Conservation (phyloP, 2,113 vertebrate species). For the Pachyramphus minor region DNA sequence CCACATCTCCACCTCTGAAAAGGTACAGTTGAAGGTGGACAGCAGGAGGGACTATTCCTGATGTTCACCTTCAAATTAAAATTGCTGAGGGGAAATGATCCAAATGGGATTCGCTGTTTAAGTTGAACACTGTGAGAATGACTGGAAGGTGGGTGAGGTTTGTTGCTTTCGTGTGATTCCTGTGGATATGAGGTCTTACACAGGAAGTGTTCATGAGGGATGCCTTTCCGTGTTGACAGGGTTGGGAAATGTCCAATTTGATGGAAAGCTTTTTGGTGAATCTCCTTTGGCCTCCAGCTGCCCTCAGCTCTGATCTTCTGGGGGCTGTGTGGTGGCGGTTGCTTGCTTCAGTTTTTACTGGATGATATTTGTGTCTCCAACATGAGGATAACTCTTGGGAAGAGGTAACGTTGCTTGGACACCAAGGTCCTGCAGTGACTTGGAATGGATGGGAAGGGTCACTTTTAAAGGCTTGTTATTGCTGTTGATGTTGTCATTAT, state of each 20-base stretch:
- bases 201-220: accelerated
- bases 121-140: not conserved
- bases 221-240: not conserved
- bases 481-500: not conserved
- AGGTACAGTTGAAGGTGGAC: not conserved
- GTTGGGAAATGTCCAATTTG: accelerated
- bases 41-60: not conserved
- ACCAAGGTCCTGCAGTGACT: not conserved
- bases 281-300: not conserved
- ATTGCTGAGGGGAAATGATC: not conserved
- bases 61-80: not conserved
- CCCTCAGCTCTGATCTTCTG: not conserved
- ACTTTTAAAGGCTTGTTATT: not conserved
- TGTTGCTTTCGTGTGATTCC: not conserved
- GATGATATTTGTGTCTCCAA: not conserved
- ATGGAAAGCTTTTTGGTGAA: not conserved
- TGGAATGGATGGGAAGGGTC: not conserved
- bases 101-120: not conserved
- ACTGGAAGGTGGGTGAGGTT: not conserved
- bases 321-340: not conserved
- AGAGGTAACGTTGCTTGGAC: not conserved
- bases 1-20: not conserved
- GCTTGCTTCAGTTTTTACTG: not conserved
- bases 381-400: not conserved
- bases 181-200: not conserved